Base-by-base conservation (phyloP, 2,113 vertebrate species). In the Dendropsophus ebraccatus region DNA sequence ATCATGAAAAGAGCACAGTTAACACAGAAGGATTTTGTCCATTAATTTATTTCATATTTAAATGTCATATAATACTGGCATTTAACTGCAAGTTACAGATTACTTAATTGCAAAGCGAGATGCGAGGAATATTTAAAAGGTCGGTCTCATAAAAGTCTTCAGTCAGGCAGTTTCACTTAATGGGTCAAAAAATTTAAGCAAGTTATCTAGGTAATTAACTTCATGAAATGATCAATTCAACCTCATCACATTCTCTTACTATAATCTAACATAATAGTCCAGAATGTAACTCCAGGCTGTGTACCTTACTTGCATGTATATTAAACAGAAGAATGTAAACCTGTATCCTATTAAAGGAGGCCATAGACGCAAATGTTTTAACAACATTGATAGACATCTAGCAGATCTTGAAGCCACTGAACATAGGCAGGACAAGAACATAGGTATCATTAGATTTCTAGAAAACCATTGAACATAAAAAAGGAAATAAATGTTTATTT, bases 41-140 rank as follows among this genome's bases (percentile, higher is more conserved):
- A 21, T 69, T 85, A 65, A 69, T 69, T 50, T 69, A 78, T 52
- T 69, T 78, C 50, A 32, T 78, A 47, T 67, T 85, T 85, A 78
- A 85, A 85, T 85, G 73, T 85, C 73, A 79, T 69, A 78, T 69
- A 85, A 19, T 37, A 85, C 41, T 69, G 83, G 41, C 83, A 85
- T 85, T 85, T 78, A 78, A 41, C 83, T 79, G 41, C 41, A 67
- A 67, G 60, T 78, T 78, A 78, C 73, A 78, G 30, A 85, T 69
- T 69, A 69, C 49, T 69, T 69, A 30, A 79, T 85, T 41, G 32
- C 60, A 78, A 21, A 67, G 23, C 28, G 21, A 78, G 58, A 69
- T 45, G 37, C 13, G 50, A 52, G 70, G 21, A 83, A 73, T 60
- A 76, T 84, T 84, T 84, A 76, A 84, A 84, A 84, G 83, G 83